phyloP scores from a whole-genome alignment of 2,797 vertebrate genomes.

The Syngnathus rostellatus region DNA sequence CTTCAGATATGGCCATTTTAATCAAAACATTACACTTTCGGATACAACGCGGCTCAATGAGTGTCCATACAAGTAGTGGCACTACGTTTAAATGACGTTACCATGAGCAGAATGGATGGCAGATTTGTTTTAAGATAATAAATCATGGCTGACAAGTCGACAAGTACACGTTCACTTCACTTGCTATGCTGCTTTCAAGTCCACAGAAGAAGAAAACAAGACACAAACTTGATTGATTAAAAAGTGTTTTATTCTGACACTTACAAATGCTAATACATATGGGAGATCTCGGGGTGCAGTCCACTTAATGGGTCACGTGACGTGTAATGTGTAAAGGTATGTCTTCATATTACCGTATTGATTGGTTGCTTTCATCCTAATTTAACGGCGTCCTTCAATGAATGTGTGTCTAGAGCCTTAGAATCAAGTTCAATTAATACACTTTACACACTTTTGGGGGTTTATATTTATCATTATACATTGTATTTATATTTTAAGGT shows the following conservation, averaged over 20 bases:
- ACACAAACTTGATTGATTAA: neutral
- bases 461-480: too few relatives aligned
- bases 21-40: too few relatives aligned
- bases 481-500: slow-evolving; percentile 30
- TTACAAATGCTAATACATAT: neutral
- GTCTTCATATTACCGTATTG: slow-evolving; percentile 3
- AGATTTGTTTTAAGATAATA: slow-evolving; percentile 47
- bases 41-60: neutral
- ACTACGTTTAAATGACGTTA: slow-evolving; percentile 12
- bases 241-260: neutral
- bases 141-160: slow-evolving; percentile 43
- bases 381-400: slow-evolving; percentile 7
- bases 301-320: neutral
- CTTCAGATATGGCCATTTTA: too few relatives aligned
- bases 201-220: neutral
- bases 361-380: neutral
- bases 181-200: slow-evolving; percentile 6
- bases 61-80: too few relatives aligned
- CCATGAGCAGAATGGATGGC: slow-evolving; percentile 41
- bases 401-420: slow-evolving; percentile 18
- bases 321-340: neutral
- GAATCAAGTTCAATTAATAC: slow-evolving; percentile 42
- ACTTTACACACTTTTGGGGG: slow-evolving; percentile 13
- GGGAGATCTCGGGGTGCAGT: neutral
- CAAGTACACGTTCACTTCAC: slow-evolving; percentile 28